Evolutionary conservation across 1,140 invertebrate genomes (phyloP), one percentile per base, ranked within the genome.

Genomic region (Platorchestia sp.): DNA sequence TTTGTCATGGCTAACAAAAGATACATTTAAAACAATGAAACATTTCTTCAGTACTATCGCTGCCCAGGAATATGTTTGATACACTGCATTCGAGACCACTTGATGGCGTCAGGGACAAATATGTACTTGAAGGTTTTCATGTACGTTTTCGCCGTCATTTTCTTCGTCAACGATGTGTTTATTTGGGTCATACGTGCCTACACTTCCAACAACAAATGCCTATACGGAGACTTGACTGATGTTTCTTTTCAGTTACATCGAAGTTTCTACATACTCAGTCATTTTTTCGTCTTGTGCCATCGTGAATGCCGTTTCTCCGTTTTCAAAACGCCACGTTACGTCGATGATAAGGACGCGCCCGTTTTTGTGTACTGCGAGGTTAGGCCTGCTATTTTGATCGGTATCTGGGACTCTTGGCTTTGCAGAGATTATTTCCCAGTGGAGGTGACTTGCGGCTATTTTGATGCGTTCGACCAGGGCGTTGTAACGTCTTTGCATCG

Each of bases 311-410:
- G 53, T 75, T 14, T 14, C 14, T 5, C 95, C 40, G 43, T 53
- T 86, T 59, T 95, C 95, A 43, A 27, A n/a, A 43, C 43, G 86
- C 3, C 6, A 91, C 10, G 43, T 6, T 5, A 53, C 45, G 0
- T 47, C 95, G 45, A 90, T 75, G 14, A 90, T 16, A n/a, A 95
- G 6, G n/a, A 42, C 0, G 6, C 40, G 27, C 40, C 95, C 36
- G 47, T 95, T 59, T 59, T 95, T 95, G 3, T 42, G 43, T 6
- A 95, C 22, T 19, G 14, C 95, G 19, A 95, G 0, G 95, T 95
- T 47, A 27, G 95, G 95, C 40, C 95, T 91, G n/a, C 45, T n/a
- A 5, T 19, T 47, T n/a, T 53, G 40, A 40, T 91, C 47, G 41
- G 45, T 43, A 6, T 16, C 95, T 5, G 95, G 45, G 40, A 95